Conservation (phyloP, 2,888 invertebrate genomes). For the Parnassius orleans region DNA sequence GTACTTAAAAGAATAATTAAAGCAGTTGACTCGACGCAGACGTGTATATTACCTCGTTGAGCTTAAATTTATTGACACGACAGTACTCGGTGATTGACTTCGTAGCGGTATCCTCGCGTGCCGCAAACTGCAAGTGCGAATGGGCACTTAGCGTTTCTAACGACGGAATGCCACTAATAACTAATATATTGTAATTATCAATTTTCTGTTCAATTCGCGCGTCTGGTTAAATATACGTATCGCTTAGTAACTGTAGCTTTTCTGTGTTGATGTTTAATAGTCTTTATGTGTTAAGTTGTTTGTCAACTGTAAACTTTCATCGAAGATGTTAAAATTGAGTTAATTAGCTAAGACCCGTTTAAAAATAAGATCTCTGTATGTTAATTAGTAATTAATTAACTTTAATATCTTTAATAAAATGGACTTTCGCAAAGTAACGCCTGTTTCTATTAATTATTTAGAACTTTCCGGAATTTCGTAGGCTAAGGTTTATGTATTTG, state of each 20-base stretch:
- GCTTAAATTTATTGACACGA: conserved; percentile 16
- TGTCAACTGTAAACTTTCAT: no score
- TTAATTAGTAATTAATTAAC: no score
- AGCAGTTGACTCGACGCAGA: conserved; percentile 3
- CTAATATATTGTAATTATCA: conserved; percentile 25
- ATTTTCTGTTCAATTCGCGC: conserved; percentile 20
- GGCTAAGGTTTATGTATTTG: no score
- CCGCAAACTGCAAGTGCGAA: conserved; percentile 12
- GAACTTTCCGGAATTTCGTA: no score
- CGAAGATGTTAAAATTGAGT: no score
- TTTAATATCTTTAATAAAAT: no score
- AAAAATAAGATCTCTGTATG: no score
- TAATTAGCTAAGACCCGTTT: no score
- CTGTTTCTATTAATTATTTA: no score
- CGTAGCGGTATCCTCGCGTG: conserved; percentile 25
- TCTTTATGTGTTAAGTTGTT: no score
- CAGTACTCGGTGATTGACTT: conserved; percentile 14
- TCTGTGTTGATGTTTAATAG: neutral
- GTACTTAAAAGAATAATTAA: conserved; percentile 17
- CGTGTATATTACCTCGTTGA: conserved; percentile 1
- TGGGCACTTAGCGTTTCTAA: conserved; percentile 22
- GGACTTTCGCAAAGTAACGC: no score
- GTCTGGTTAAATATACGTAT: conserved; percentile 3
- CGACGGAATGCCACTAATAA: conserved; percentile 18
- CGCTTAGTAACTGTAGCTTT: conserved; percentile 3